Base-by-base conservation (phyloP, 2,888 invertebrate genomes). In the Schizaphis graminum region DNA sequence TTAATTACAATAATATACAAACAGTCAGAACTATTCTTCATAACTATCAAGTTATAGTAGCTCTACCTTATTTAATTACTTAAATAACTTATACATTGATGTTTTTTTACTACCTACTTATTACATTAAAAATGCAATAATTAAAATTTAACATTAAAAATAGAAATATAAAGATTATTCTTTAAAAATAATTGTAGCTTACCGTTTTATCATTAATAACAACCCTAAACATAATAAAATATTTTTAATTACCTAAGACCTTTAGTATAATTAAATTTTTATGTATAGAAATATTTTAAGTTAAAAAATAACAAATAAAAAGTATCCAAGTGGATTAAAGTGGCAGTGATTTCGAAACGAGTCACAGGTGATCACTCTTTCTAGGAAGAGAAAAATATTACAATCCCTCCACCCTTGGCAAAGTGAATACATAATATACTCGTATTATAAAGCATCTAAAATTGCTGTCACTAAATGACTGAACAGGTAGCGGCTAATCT, bases 151-250 rank as follows among this genome's bases (percentile, higher is more conserved):
- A 16, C 16, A 67, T 67, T n/a, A 67, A 67, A 67, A 67, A 67
- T n/a, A 67, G n/a, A 7, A 67, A 5, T 35, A 35, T n/a, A 67
- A 67, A 67, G 67, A 67, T 67, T 35, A 35, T 35, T 67, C 13
- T 67, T 67, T 35, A n/a, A 67, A 57, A 67, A 67, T 35, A 35
- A 67, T 35, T n/a, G 4, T n/a, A n/a, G 5, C 5, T 16, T 67
- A 67, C n/a, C n/a, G n/a, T 67, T 16, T 67, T n/a, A 13, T 16
- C n/a, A 35, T 35, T 67, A 67, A 67, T 67, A 67, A 67, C 67
- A 35, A 67, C 67, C n/a, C 67, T n/a, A n/a, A 67, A 67, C 67
- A 67, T 67, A 35, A 67, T 67, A 84, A 84, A 84, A 84, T 84
- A 35, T 44, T 85, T 26, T 85, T 41, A 85, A 85, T 44, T 44